These are phyloP conservation scores for Hemiscyllium ocellatum DNA, from an alignment of 2,113 vertebrate genomes.

Conservation along the genomic window DNA sequence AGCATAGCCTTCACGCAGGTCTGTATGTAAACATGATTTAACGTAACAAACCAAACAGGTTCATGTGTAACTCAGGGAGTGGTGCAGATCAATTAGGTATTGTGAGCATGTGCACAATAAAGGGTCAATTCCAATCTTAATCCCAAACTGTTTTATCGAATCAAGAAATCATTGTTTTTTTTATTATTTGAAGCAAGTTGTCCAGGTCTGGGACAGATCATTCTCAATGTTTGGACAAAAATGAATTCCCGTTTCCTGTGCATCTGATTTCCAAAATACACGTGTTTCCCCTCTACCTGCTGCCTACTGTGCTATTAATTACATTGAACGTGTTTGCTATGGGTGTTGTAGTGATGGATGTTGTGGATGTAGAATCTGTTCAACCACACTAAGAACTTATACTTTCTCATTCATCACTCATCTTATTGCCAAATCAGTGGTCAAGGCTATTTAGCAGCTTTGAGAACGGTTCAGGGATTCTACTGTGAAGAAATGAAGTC, in stretches of 20 bases:
- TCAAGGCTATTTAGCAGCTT: slow-evolving; percentile 43
- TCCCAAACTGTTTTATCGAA: not conserved
- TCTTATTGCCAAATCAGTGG: slow-evolving; percentile 45
- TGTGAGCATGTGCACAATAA: too few species aligned
- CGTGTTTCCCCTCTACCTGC: slow-evolving; percentile 45
- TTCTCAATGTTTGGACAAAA: not conserved
- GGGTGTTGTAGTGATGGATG: slow-evolving; percentile 63
- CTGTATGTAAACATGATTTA: too few species aligned
- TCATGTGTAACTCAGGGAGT: too few species aligned
- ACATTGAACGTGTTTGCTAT: slow-evolving; percentile 52
- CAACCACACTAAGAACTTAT: slow-evolving; percentile 48
- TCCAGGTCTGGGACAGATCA: not conserved
- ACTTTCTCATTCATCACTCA: slow-evolving; percentile 55
- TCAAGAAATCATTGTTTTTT: not conserved
- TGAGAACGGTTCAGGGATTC: slow-evolving; percentile 42
- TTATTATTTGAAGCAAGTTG: not conserved
- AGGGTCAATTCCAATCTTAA: not conserved
- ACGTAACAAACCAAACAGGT: too few species aligned
- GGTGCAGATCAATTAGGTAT: too few species aligned
- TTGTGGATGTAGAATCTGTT: slow-evolving; percentile 46
- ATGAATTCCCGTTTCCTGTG: slow-evolving; percentile 45
- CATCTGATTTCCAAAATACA: slow-evolving; percentile 47
- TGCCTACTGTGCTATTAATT: slow-evolving; percentile 49
- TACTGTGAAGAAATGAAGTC: slow-evolving; percentile 34
- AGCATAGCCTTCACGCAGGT: too few species aligned